Conservation (phyloP, 1,140 invertebrate genomes). For the Aphelenchoides fujianensis region DNA sequence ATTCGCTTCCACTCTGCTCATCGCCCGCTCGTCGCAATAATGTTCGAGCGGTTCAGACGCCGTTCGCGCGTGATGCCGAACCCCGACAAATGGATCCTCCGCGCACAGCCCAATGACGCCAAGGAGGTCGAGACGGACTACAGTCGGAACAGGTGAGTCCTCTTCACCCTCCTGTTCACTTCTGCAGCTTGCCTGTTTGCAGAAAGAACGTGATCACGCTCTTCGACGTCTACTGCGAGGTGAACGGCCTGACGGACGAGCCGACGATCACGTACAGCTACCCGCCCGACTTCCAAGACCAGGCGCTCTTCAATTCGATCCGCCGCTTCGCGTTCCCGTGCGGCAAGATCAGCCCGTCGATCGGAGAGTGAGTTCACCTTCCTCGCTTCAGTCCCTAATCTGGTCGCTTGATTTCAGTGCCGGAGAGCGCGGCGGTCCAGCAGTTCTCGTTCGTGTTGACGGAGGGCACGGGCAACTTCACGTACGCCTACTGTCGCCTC, state of each 20-base stretch:
- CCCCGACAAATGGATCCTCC: background rate
- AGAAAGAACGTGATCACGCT: background rate
- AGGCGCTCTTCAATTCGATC: background rate
- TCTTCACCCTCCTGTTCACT: too few species aligned
- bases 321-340: constrained; percentile 6
- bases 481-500: constrained; percentile 13
- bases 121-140: background rate
- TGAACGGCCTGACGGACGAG: background rate
- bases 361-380: background rate
- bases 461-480: constrained; percentile 8
- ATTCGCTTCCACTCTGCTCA: too few species aligned
- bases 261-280: constrained; percentile 15
- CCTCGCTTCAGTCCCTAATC: background rate
- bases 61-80: background rate
- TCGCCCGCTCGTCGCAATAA: background rate
- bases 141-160: background rate
- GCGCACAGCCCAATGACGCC: background rate
- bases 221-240: constrained; percentile 19
- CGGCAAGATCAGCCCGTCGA: background rate
- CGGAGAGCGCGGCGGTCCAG: constrained; percentile 10
- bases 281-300: constrained; percentile 14
- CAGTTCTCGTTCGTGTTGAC: constrained; percentile 5
- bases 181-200: too few species aligned
- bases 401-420: constrained; percentile 10
- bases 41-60: background rate